Evolutionary conservation across 2,113 vertebrate species (phyloP), one percentile per base, ranked within the genome.

Genomic region (Chinchilla lanigera): DNA sequence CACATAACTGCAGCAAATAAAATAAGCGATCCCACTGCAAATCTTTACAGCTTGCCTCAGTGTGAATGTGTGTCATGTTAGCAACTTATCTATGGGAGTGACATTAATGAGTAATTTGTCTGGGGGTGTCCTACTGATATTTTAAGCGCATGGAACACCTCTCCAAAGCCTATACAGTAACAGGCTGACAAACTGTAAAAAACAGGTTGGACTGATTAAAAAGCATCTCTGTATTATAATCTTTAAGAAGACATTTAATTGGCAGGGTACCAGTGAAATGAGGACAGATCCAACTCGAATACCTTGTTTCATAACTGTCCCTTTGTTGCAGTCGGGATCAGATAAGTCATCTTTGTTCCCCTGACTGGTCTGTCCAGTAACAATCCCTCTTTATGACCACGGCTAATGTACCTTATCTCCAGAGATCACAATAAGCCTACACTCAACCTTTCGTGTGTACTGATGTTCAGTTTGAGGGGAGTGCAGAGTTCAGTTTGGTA

Each of bases 101-200:
- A 41, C 90, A 30, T 63, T 73, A 73, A 54, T 56, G 44, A 96
- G 81, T 75, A 54, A 65, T 96, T 92, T 97, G 95, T 75, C 90
- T 75, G 54, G 14, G 81, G n/a, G 87, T 80, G 71, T 90, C 63
- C 33, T 38, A 38, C 8, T 89, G 92, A 54, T 86, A 92, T 50
- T 89, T 92, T 87, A 86, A 95, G 94, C 85, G 89, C 26, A 38
- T 89, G 75, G 52, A 80, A 52, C 58, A 90, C 71, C 75, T 97
- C 67, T 73, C 63, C 84, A 0, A 82, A 96, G 60, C 63, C 71
- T 33, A 11, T 65, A 60, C 41, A 52, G 82, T 87, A 47, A 94
- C 67, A 93, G 52, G 85, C 44, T 80, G 67, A 56, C 93, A 84
- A 92, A 93, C 41, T 54, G 17, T 86, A 44, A 93, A 89, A 89